Percentiles rank a stretch among this genome's conserved stretches.
Conservation (phyloP, 2,888 invertebrate genomes). For the Antheraea yamamai region DNA sequence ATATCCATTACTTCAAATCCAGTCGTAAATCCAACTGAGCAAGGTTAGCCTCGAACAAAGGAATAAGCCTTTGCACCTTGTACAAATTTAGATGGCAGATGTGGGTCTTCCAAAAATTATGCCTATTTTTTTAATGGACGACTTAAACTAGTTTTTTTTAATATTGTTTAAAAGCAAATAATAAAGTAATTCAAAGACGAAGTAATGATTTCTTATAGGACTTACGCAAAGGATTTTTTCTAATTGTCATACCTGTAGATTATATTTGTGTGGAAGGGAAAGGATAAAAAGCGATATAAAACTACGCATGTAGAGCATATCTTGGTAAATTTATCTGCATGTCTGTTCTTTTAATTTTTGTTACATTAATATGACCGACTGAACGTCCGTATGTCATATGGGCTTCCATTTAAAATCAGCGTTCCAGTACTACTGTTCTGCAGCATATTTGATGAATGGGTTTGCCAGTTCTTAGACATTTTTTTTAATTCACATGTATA, state of each 20-base stretch:
- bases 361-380: too few species aligned
- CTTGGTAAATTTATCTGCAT: background rate
- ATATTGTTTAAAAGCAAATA: background rate
- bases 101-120: background rate
- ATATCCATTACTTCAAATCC: constrained; percentile 15
- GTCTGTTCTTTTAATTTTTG: background rate
- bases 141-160: background rate
- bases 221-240: background rate
- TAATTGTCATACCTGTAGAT: background rate
- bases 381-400: too few species aligned
- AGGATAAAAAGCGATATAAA: background rate
- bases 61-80: background rate
- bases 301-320: background rate
- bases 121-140: background rate
- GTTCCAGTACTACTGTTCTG: too few species aligned
- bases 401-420: too few species aligned
- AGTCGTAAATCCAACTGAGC: constrained; percentile 11
- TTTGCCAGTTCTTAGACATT: too few species aligned
- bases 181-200: too few species aligned
- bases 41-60: constrained; percentile 14
- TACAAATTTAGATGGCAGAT: constrained; percentile 6
- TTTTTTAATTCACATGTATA: too few species aligned
- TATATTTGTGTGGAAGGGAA: background rate
- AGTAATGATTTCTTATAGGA: background rate
- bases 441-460: too few species aligned